Evolutionary conservation across 2,888 invertebrate species (phyloP).

Genomic region (Eucriotettix oculatus): DNA sequence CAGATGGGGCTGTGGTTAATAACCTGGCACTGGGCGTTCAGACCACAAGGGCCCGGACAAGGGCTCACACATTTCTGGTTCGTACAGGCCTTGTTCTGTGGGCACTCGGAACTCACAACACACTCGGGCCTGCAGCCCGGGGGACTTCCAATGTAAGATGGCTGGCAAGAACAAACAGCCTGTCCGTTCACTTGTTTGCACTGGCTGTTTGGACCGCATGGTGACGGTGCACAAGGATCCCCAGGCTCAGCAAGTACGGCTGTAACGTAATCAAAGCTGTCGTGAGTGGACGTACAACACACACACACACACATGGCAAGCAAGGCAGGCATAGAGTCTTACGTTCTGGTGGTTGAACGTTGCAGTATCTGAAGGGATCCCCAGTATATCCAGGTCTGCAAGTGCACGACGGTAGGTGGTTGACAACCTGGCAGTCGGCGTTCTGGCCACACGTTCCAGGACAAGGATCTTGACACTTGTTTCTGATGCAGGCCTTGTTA

Average conservation of each 20-base stretch:
- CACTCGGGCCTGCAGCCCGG: slow-evolving; percentile 23
- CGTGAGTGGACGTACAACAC: neutral
- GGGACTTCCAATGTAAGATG: slow-evolving; percentile 22
- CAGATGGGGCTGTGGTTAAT: slow-evolving; percentile 68
- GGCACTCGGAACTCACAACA: slow-evolving; percentile 22
- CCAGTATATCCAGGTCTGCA: slow-evolving; percentile 55
- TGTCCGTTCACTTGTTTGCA: slow-evolving; percentile 21
- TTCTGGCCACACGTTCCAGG: slow-evolving; percentile 54
- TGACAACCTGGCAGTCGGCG: slow-evolving; percentile 51
- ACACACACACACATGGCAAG: neutral
- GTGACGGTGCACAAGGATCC: slow-evolving; percentile 18
- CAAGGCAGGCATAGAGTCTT: slow-evolving; percentile 5
- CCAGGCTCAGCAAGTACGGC: slow-evolving; percentile 16
- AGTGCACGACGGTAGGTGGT: slow-evolving; percentile 53
- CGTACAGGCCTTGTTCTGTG: slow-evolving; percentile 22
- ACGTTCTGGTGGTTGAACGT: slow-evolving; percentile 25
- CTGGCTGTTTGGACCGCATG: slow-evolving; percentile 22
- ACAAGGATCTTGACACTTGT: slow-evolving; percentile 56
- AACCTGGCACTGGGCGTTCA: slow-evolving; percentile 49
- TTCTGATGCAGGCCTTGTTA: slow-evolving; percentile 46
- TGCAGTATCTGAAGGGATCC: slow-evolving; percentile 57
- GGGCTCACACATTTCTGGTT: slow-evolving; percentile 23
- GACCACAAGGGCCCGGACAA: slow-evolving; percentile 24
- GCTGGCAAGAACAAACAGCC: slow-evolving; percentile 19
- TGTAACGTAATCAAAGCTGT: slow-evolving; percentile 5